phyloP scores from a whole-genome alignment of 2,888 invertebrate species.

The Lasius platythorax region DNA sequence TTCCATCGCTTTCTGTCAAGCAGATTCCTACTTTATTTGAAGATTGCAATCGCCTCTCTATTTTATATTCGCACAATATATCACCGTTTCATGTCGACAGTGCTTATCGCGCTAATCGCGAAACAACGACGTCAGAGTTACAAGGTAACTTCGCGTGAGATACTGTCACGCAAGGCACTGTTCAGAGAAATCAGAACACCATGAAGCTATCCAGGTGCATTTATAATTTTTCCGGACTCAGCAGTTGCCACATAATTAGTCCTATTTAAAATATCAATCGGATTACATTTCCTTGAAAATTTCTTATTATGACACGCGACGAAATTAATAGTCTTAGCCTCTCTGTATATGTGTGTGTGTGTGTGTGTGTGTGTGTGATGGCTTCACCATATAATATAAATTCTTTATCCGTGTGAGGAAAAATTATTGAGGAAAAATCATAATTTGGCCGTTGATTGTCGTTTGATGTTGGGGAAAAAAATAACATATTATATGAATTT shows the following conservation, averaged over 20 bases:
- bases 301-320: neutral
- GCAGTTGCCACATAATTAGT: neutral
- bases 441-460: neutral
- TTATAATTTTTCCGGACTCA: slow-evolving; percentile 6
- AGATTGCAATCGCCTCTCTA: slow-evolving; percentile 37
- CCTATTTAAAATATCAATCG: slow-evolving; percentile 20
- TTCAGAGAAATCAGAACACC: slow-evolving; percentile 45
- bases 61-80: slow-evolving; percentile 34
- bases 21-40: slow-evolving; percentile 43
- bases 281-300: neutral
- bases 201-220: slow-evolving; percentile 35
- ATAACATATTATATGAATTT: neutral
- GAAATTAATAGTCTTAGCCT: neutral
- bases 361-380: too few relatives aligned
- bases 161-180: slow-evolving; percentile 35
- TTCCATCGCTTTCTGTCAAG: slow-evolving; percentile 21
- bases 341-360: too few relatives aligned
- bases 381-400: neutral
- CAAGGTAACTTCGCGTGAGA: slow-evolving; percentile 42
- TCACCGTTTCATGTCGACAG: slow-evolving; percentile 41
- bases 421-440: neutral
- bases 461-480: neutral
- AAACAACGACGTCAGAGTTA: slow-evolving; percentile 47
- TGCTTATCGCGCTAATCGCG: slow-evolving; percentile 48
- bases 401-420: neutral